Conservation (phyloP, 1,140 invertebrate species). For the Nasonia giraulti region DNA sequence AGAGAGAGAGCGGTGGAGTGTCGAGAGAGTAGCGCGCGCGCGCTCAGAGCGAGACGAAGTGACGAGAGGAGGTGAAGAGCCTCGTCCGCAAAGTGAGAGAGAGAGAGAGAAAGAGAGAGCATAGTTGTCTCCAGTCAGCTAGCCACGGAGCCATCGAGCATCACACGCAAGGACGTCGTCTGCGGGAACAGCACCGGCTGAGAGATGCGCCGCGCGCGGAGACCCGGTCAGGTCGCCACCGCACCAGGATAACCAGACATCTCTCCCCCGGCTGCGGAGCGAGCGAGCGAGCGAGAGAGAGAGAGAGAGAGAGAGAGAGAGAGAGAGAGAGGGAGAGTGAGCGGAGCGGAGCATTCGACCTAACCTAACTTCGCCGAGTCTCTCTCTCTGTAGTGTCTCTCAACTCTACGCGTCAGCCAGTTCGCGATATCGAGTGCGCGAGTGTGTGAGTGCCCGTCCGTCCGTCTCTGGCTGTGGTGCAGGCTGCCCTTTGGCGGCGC, state of each 20-base stretch:
- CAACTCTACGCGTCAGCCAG: not conserved
- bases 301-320: not conserved
- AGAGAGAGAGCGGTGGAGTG: not conserved
- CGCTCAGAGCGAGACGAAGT: not conserved
- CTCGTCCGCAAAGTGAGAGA: constrained; percentile 64
- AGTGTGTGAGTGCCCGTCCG: not conserved
- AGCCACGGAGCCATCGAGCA: not conserved
- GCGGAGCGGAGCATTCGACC: not conserved
- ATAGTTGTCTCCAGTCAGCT: not conserved
- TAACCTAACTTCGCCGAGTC: not conserved
- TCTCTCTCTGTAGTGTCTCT: not conserved
- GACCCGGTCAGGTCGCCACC: not conserved
- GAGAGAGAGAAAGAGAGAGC: too few species aligned
- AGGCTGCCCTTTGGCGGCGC: not conserved
- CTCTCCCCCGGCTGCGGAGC: not conserved
- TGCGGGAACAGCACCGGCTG: not conserved
- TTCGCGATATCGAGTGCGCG: constrained; percentile 11
- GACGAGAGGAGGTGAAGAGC: constrained; percentile 78
- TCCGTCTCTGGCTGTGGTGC: not conserved
- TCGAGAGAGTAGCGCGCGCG: not conserved
- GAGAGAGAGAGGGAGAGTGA: constrained; percentile 1
- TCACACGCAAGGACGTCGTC: not conserved
- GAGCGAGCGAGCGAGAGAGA: too few species aligned
- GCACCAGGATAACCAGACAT: not conserved
- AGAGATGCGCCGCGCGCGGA: not conserved